These are phyloP conservation scores for Tachystola acroxantha DNA, from an alignment of 2,888 invertebrate species.

Conservation along the genomic window DNA sequence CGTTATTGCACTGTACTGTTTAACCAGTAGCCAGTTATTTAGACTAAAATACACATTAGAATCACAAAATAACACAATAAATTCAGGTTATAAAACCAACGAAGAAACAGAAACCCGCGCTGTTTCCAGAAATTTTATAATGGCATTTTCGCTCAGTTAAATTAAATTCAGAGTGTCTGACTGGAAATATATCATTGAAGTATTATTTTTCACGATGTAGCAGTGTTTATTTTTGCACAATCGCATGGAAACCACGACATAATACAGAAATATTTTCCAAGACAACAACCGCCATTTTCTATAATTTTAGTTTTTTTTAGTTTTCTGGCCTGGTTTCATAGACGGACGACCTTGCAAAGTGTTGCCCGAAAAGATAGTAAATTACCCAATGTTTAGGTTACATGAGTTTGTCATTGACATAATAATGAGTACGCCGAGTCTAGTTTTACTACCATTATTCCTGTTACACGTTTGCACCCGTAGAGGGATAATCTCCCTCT, in stretches of 20 bases:
- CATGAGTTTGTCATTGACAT: too few relatives aligned
- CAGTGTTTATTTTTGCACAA: background rate
- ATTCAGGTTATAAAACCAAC: slow-evolving; percentile 15
- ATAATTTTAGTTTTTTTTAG: too few relatives aligned
- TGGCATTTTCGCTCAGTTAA: slow-evolving; percentile 8
- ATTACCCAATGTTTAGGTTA: too few relatives aligned
- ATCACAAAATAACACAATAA: slow-evolving; percentile 10
- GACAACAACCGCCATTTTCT: slow-evolving; percentile 72
- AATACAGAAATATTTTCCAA: slow-evolving; percentile 5
- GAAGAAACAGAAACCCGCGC: slow-evolving; percentile 30
- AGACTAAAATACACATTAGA: slow-evolving; percentile 3
- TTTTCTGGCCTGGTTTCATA: too few relatives aligned
- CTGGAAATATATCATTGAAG: too few relatives aligned
- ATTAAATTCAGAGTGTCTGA: background rate
- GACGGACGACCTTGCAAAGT: too few relatives aligned
- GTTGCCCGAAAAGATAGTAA: too few relatives aligned
- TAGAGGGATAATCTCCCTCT: too few relatives aligned
- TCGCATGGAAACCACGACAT: slow-evolving; percentile 1
- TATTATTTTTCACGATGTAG: background rate
- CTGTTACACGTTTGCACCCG: too few relatives aligned
- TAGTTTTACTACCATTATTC: too few relatives aligned
- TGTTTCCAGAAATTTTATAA: slow-evolving; percentile 14
- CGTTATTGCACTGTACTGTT: background rate
- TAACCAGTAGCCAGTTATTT: background rate
- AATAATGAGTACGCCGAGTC: too few relatives aligned